Evolutionary conservation across 2,888 invertebrate genomes (phyloP), one percentile per base, ranked within the genome.

Genomic region (Phytoseiulus persimilis): DNA sequence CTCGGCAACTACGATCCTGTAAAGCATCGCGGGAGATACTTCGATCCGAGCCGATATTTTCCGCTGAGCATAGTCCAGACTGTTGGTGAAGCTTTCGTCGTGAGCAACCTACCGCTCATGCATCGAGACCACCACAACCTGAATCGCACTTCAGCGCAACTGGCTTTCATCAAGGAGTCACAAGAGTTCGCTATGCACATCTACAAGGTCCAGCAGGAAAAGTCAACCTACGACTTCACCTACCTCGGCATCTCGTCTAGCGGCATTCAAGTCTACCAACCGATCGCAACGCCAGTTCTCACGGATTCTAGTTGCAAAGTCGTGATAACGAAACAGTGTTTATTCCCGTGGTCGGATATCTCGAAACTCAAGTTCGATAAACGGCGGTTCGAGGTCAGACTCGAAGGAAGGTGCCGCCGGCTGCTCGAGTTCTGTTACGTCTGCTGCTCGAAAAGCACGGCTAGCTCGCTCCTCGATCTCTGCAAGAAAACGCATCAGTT

Each of bases 401-500:
- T 83, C 18, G 84, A 90, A 83, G 83, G 84, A 90, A 39, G 83
- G 18, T 90, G 83, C 32, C 83, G 84, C 1, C 90, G 31, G 84
- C 39, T 83, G 32, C 46, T 83, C 33, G 32, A 46, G 83, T 95
- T 97, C 91, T 96, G 96, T 0, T 94, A 98, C 91, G 98, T 96
- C 93, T 96, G 98, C 2, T 95, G 95, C 90, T 96, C 95, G 92
- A 98, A 98, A 93, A 96, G 96, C 92, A 97, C 98, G 93, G 97
- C 98, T 92, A 96, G 97, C 93, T 95, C 97, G 93, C 94, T 98
- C 91, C 94, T 97, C 92, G 95, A 95, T 83, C 94, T 98, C 89
- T 98, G 97, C 93, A 95, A 96, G 92, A 96, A 96, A 92, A 97
- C 98, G 33, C 98, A 99, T 94, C 93, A 97, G 93, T 98, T 98